phyloP scores from a whole-genome alignment of 2,113 vertebrate genomes.

The Isurus oxyrinchus region DNA sequence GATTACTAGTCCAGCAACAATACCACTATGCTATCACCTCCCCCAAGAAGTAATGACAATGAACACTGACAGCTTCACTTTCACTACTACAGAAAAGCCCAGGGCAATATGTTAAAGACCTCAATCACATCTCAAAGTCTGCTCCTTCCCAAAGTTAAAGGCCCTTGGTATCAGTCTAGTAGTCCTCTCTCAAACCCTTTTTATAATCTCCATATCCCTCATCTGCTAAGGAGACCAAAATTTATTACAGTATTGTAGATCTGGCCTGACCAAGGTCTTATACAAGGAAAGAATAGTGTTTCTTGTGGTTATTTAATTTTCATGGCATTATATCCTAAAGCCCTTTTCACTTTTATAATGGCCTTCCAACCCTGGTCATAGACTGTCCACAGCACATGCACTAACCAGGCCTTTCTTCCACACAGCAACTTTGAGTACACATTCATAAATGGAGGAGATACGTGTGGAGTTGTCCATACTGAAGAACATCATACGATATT shows the following conservation, averaged over 20 bases:
- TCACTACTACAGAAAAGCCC: too few relatives aligned
- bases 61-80: too few relatives aligned
- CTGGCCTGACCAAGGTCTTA: background rate
- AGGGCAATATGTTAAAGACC: background rate
- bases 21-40: too few relatives aligned
- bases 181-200: background rate
- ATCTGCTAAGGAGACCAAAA: background rate
- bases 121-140: background rate
- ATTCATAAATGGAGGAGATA: background rate
- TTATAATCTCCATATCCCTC: background rate
- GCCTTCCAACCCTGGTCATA: background rate
- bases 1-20: too few relatives aligned
- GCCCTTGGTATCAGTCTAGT: background rate
- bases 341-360: too few relatives aligned
- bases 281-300: background rate
- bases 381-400: background rate
- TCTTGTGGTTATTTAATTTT: too few relatives aligned
- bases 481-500: background rate
- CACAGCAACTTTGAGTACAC: background rate
- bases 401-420: background rate
- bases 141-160: background rate
- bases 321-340: too few relatives aligned
- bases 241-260: background rate
- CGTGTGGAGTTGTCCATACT: background rate
- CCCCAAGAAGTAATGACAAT: too few relatives aligned